phyloP scores from a whole-genome alignment of 2,888 invertebrate species.

The Arrhopalites spinosus region DNA sequence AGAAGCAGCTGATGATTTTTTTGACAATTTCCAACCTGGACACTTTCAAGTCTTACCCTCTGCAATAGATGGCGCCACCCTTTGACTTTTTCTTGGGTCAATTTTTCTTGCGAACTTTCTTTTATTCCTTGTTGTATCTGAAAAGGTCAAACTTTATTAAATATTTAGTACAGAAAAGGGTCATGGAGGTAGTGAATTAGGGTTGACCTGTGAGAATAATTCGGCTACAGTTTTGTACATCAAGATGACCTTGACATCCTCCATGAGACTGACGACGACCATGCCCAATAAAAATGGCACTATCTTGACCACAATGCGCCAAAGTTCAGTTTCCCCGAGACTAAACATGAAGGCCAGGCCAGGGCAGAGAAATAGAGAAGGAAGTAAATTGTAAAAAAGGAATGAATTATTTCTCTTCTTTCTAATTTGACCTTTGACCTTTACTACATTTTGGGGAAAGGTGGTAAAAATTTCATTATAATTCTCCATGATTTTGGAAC shows the following conservation, averaged over 20 bases:
- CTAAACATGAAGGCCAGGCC: background rate
- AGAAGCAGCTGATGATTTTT: constrained; percentile 24
- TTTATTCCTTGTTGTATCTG: no score
- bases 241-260: constrained; percentile 25
- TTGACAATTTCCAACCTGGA: constrained; percentile 1
- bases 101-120: background rate
- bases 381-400: background rate
- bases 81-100: constrained; percentile 18
- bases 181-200: no score
- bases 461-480: background rate
- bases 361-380: background rate
- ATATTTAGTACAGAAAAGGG: no score
- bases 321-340: background rate
- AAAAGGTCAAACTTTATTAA: no score
- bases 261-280: background rate
- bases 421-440: background rate
- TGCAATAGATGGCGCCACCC: constrained; percentile 20
- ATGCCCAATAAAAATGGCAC: background rate
- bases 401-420: constrained; percentile 6
- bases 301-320: background rate
- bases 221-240: background rate
- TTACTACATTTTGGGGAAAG: background rate
- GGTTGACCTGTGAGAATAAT: background rate
- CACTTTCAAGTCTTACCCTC: background rate
- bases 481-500: background rate